These are phyloP conservation scores for Taphrorychus bicolor DNA, from an alignment of 2,888 invertebrate species.

Conservation along the genomic window DNA sequence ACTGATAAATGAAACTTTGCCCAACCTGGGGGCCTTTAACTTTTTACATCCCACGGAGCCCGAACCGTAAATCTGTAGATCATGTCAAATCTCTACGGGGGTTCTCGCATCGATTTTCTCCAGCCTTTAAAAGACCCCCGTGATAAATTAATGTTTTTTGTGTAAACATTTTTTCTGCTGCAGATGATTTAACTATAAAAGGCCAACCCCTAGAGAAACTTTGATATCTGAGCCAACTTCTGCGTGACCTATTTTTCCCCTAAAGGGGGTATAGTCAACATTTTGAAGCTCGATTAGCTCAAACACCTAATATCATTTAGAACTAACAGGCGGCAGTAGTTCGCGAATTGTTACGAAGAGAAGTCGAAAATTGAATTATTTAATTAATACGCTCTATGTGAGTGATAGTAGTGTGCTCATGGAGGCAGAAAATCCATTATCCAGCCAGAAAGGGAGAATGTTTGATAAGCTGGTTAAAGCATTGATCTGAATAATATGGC, in stretches of 20 bases:
- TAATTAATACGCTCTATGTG: slow-evolving; percentile 32
- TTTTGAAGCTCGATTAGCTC: too few relatives aligned
- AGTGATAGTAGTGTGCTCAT: slow-evolving; percentile 22
- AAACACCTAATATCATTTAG: too few relatives aligned
- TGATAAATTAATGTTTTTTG: slow-evolving; percentile 20
- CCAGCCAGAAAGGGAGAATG: slow-evolving; percentile 11
- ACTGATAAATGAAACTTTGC: not conserved
- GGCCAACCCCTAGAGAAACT: too few relatives aligned
- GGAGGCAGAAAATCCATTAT: slow-evolving; percentile 32
- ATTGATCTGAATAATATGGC: slow-evolving; percentile 19
- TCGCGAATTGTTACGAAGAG: not conserved
- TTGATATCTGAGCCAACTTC: not conserved
- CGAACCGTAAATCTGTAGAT: slow-evolving; percentile 21
- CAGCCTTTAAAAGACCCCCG: slow-evolving; percentile 3
- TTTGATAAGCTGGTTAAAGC: slow-evolving; percentile 17
- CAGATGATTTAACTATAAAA: not conserved
- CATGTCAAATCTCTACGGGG: slow-evolving; percentile 3
- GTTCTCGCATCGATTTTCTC: slow-evolving; percentile 14
- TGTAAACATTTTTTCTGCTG: not conserved
- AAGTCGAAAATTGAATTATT: slow-evolving; percentile 17
- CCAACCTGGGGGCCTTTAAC: slow-evolving; percentile 1
- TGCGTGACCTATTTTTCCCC: not conserved
- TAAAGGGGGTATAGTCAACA: too few relatives aligned
- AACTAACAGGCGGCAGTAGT: not conserved
- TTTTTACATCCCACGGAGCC: slow-evolving; percentile 17